Evolutionary conservation across 2,113 vertebrate genomes (phyloP).

Genomic region (Grus americana): DNA sequence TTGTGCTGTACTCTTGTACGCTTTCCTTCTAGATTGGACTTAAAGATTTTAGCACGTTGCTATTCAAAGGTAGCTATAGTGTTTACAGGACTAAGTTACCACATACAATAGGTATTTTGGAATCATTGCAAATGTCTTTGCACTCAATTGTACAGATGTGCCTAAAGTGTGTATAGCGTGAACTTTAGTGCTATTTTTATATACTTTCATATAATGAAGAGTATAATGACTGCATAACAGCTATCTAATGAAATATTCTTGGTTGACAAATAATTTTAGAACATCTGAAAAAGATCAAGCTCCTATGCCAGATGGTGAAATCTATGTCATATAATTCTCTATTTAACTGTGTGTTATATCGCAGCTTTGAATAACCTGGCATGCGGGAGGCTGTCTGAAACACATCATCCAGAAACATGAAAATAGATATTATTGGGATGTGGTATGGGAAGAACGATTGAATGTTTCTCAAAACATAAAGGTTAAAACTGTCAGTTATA

Average conservation of each 20-base stretch:
- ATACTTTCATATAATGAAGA: background rate
- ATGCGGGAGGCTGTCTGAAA: background rate
- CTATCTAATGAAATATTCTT: background rate
- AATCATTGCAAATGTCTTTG: background rate
- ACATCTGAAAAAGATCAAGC: background rate
- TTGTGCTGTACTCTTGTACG: background rate
- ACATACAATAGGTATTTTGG: background rate
- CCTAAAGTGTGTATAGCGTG: background rate
- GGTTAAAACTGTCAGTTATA: slow-evolving; percentile 16
- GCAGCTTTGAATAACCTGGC: slow-evolving; percentile 11
- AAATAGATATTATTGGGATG: background rate
- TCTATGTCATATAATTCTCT: background rate
- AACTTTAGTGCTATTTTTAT: background rate
- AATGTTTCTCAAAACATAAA: slow-evolving; percentile 12
- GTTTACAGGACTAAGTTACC: background rate
- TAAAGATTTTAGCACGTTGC: fast-evolving
- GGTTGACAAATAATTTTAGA: slow-evolving; percentile 14
- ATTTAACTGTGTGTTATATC: background rate
- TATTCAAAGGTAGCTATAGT: background rate
- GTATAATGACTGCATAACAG: background rate
- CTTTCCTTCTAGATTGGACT: background rate
- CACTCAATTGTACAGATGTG: background rate
- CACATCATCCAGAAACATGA: background rate
- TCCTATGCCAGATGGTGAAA: slow-evolving; percentile 5
- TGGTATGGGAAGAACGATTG: background rate